Evolutionary conservation across 2,888 invertebrate species (phyloP).

Genomic region (Drosophila tanythrix): DNA sequence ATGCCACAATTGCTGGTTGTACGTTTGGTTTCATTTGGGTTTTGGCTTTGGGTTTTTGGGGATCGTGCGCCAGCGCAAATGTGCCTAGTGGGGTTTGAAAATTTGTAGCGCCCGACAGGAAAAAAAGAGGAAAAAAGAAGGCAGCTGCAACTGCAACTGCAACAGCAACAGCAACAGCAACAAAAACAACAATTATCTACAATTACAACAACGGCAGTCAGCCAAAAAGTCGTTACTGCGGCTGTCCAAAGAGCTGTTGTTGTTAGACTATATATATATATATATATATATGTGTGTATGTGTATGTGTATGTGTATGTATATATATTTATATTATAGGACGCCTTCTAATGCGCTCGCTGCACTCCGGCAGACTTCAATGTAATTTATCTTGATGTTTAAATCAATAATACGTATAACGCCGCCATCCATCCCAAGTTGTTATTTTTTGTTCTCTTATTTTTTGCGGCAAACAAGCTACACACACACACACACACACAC

Average conservation of each 20-base stretch:
- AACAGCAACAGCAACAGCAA: conserved; percentile 36
- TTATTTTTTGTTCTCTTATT: conserved; percentile 14
- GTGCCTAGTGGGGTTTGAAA: conserved; percentile 77
- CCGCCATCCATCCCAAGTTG: conserved; percentile 68
- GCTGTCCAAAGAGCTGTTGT: conserved; percentile 47
- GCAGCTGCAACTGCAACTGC: conserved; percentile 31
- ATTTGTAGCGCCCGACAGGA: conserved; percentile 74
- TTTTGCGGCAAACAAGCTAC: neutral
- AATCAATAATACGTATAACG: conserved; percentile 82
- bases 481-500: conserved; percentile 11
- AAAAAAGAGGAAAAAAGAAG: conserved; percentile 27
- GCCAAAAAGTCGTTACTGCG: conserved; percentile 67
- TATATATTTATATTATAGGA: conserved; percentile 20
- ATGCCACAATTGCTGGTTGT: conserved; percentile 77
- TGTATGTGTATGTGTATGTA: conserved; percentile 1
- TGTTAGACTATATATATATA: conserved; percentile 3
- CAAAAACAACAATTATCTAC: conserved; percentile 73
- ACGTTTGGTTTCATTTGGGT: conserved; percentile 45
- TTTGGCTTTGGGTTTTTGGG: conserved; percentile 34
- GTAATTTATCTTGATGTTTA: conserved; percentile 84
- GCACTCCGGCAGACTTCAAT: conserved; percentile 64
- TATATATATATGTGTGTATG: neutral
- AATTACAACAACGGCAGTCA: conserved; percentile 74
- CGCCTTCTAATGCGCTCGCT: conserved; percentile 60
- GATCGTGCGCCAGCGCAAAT: conserved; percentile 74